Evolutionary conservation across 2,888 invertebrate species (phyloP).

Genomic region (Macrophya annulata): DNA sequence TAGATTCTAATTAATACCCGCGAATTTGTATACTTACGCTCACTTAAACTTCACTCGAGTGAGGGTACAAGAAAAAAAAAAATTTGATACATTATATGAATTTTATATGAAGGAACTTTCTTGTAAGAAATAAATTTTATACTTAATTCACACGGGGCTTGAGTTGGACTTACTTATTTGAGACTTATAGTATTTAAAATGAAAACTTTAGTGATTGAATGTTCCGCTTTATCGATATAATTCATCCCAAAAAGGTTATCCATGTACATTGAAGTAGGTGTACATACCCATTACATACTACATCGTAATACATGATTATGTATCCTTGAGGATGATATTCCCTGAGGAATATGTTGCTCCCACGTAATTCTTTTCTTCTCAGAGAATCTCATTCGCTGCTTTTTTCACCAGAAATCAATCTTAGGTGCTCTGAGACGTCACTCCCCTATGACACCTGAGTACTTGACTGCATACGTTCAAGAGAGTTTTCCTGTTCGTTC

Average conservation of each 20-base stretch:
- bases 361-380: neutral
- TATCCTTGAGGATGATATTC: slow-evolving; percentile 35
- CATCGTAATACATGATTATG: neutral
- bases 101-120: neutral
- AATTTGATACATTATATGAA: neutral
- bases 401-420: slow-evolving; percentile 29
- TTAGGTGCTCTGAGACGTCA: slow-evolving; percentile 34
- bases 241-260: neutral
- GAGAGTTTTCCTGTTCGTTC: slow-evolving; percentile 30
- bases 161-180: neutral
- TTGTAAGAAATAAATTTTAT: neutral
- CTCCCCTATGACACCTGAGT: slow-evolving; percentile 20
- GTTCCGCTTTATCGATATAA: neutral
- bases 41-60: neutral
- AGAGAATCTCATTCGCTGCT: slow-evolving; percentile 31
- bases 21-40: neutral
- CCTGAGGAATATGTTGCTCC: neutral
- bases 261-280: neutral
- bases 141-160: neutral
- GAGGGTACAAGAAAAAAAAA: neutral
- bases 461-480: slow-evolving; percentile 42
- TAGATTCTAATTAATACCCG: neutral
- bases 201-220: neutral
- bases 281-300: neutral
- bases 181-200: neutral